Base-by-base conservation (phyloP, 2,797 vertebrate genomes). In the Premnoplex brunnescens region DNA sequence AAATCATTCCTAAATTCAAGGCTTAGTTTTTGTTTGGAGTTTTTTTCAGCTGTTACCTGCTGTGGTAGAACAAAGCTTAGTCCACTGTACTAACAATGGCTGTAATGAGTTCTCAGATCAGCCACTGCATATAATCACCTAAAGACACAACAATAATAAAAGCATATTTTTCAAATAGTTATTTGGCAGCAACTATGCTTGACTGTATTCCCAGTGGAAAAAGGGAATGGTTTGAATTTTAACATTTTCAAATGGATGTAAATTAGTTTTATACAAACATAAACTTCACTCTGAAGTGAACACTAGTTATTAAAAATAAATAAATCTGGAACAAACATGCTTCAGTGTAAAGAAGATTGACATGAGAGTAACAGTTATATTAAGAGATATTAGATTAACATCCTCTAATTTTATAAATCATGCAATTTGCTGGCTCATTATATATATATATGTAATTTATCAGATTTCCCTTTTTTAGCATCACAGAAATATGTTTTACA, bases 331-430 rank as follows among this genome's bases (percentile, higher is more conserved):
- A 79, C n/a, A 84, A 82, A 89, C 51, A 59, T 44, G 9, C 12
- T 89, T 30, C 59, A 67, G 60, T 68, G 63, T 68, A 79, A 94
- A 88, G 81, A 92, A 75, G 63, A 89, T 19, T 87, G 88, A 81
- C 78, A 34, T 71, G 46, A 93, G 12, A 91, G 63, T 78, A 93
- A 79, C 32, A 71, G 71, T 64, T 94, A 81, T 23, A 37, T 49
- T 93, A 83, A 92, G 68, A 89, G 41, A 56, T 83, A 87, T 68
- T 91, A 93, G 55, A 85, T 96, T 95, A 96, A 87, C 76, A 95
- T 89, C 75, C 41, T 94, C 54, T 95, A 91, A 97, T 97, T 97
- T 92, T 91, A 88, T 93, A 89, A 95, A 88, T 97, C 83, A 75
- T 5, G 16, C 74, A 82, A 69, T 95, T 91, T 97, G 85, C 90